These are phyloP conservation scores for Melanotus villosus DNA, from an alignment of 2,888 invertebrate species.

Conservation along the genomic window DNA sequence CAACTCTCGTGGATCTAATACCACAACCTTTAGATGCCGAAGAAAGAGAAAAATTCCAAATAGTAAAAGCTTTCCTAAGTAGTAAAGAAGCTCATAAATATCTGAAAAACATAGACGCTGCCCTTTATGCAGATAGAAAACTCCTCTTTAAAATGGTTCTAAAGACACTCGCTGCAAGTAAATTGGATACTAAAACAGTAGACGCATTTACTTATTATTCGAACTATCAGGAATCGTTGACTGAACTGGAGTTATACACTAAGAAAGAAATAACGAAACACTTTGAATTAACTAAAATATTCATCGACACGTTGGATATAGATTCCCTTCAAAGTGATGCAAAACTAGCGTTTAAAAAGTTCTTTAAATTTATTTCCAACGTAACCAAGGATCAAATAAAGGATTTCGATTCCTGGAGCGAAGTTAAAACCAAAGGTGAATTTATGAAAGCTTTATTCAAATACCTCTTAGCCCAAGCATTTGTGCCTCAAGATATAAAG, in stretches of 20 bases:
- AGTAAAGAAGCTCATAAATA: conserved; percentile 22
- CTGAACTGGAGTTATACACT: conserved; percentile 36
- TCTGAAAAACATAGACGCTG: conserved; percentile 24
- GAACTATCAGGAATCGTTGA: conserved; percentile 32
- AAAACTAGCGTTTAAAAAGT: conserved; percentile 47
- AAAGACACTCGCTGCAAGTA: conserved; percentile 13
- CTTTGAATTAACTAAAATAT: conserved; percentile 51
- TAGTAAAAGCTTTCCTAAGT: conserved; percentile 26
- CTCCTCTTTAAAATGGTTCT: conserved; percentile 14
- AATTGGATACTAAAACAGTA: conserved; percentile 7
- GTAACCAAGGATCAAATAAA: conserved; percentile 14
- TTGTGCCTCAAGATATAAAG: conserved; percentile 43
- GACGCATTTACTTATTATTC: conserved; percentile 41
- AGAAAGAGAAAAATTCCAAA: conserved; percentile 26
- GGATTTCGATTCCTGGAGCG: conserved; percentile 40
- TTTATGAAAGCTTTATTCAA: conserved; percentile 47
- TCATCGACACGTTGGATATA: conserved; percentile 49
- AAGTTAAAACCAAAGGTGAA: conserved; percentile 48
- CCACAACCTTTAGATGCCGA: conserved; percentile 36
- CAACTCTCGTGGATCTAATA: conserved; percentile 23
- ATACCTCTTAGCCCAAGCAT: conserved; percentile 32
- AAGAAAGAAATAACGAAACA: conserved; percentile 51
- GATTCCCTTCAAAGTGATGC: conserved; percentile 37
- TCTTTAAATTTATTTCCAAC: conserved; percentile 42
- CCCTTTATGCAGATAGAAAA: conserved; percentile 21